Evolutionary conservation across 1,140 invertebrate species (phyloP).

Genomic region (Cydia amplana): DNA sequence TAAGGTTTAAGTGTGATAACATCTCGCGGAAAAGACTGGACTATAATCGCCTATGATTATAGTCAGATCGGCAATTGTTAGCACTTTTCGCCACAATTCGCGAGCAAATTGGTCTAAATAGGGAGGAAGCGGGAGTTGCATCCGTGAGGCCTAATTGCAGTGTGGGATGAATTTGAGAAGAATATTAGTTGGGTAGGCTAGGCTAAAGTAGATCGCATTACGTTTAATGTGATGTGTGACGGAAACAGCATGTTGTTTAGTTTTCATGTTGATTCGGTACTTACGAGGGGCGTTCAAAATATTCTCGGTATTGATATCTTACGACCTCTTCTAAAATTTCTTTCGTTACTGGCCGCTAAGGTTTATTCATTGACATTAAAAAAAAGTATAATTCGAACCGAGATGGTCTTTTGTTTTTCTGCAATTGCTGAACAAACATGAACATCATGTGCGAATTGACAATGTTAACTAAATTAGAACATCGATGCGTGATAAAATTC

Average conservation of each 20-base stretch:
- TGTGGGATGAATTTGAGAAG: slow-evolving; percentile 8
- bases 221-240: neutral
- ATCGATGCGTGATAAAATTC: too few species aligned
- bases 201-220: neutral
- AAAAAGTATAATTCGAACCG: too few species aligned
- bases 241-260: neutral
- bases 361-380: too few species aligned
- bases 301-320: too few species aligned
- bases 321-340: too few species aligned
- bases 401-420: too few species aligned
- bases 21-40: neutral
- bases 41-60: neutral
- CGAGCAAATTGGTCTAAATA: slow-evolving; percentile 10
- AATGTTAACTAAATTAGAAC: too few species aligned
- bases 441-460: too few species aligned
- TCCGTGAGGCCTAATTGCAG: neutral
- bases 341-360: too few species aligned
- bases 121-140: neutral
- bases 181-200: neutral
- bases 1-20: neutral
- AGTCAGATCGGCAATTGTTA: slow-evolving; percentile 15
- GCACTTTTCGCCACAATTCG: slow-evolving; percentile 3
- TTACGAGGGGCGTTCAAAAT: too few species aligned
- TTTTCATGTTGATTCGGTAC: too few species aligned
- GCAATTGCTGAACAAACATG: too few species aligned